These are phyloP conservation scores for Athene noctua DNA, from an alignment of 2,113 vertebrate species.

Conservation along the genomic window DNA sequence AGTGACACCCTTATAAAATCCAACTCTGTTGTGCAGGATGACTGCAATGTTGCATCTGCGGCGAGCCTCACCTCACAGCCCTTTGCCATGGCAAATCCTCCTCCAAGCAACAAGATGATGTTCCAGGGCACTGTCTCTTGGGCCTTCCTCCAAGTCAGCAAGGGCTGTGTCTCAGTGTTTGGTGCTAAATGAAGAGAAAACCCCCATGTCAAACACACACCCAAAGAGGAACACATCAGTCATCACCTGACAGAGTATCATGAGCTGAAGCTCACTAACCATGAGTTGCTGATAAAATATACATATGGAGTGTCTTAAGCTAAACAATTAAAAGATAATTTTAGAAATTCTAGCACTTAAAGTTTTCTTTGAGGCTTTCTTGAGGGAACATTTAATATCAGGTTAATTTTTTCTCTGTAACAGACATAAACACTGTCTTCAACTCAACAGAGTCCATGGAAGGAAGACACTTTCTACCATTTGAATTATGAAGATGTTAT, in stretches of 20 bases:
- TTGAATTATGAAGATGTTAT: background rate
- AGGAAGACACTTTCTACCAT: background rate
- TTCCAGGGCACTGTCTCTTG: conserved; percentile 94
- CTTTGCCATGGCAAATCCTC: conserved; percentile 98
- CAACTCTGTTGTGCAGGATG: background rate
- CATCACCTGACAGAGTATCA: background rate
- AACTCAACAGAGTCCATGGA: background rate
- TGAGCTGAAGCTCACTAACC: background rate
- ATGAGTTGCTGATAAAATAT: background rate
- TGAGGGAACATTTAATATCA: background rate
- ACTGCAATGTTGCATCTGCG: background rate
- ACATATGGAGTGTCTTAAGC: background rate
- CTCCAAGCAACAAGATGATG: conserved; percentile 91
- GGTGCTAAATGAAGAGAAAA: conserved; percentile 75
- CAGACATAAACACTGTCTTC: background rate
- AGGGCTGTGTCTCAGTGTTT: conserved; percentile 82
- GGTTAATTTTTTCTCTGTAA: background rate
- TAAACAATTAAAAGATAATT: background rate
- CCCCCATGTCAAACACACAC: background rate
- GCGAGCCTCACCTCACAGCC: conserved; percentile 87
- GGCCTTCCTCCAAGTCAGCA: conserved; percentile 91
- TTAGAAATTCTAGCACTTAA: background rate
- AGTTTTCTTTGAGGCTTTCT: background rate
- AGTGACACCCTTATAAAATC: background rate
- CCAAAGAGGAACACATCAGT: background rate